These are phyloP conservation scores for Tetranychus piercei DNA, from an alignment of 2,888 invertebrate genomes.

Conservation along the genomic window DNA sequence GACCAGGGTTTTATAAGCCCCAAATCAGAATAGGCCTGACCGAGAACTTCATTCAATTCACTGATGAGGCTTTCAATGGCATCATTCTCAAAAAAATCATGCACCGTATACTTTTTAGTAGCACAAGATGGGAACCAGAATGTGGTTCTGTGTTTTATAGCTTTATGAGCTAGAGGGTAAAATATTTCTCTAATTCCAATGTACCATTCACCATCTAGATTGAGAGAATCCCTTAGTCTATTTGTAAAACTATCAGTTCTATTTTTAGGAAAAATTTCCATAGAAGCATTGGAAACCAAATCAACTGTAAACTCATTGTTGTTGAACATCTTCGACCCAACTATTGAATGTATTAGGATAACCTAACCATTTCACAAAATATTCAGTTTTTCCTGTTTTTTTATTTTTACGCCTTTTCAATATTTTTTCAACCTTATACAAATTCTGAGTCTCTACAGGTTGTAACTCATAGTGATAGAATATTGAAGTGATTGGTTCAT, in stretches of 20 bases:
- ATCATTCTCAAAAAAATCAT: too few species aligned
- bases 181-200: background rate
- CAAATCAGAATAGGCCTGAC: too few species aligned
- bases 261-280: background rate
- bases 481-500: background rate
- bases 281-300: background rate
- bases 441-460: background rate
- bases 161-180: background rate
- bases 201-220: background rate
- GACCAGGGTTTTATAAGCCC: too few species aligned
- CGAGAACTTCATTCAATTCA: too few species aligned
- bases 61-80: too few species aligned
- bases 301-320: background rate
- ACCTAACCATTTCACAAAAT: constrained; percentile 3
- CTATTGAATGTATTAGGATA: constrained; percentile 2
- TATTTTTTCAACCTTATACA: constrained; percentile 3
- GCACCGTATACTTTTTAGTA: too few species aligned
- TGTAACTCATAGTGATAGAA: background rate
- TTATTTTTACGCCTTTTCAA: background rate
- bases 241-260: background rate
- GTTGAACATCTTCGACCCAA: background rate
- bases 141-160: background rate
- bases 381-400: background rate
- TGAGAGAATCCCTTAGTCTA: background rate
- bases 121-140: too few species aligned